These are phyloP conservation scores for Candidula unifasciata DNA, from an alignment of 2,888 invertebrate genomes.

Conservation along the genomic window DNA sequence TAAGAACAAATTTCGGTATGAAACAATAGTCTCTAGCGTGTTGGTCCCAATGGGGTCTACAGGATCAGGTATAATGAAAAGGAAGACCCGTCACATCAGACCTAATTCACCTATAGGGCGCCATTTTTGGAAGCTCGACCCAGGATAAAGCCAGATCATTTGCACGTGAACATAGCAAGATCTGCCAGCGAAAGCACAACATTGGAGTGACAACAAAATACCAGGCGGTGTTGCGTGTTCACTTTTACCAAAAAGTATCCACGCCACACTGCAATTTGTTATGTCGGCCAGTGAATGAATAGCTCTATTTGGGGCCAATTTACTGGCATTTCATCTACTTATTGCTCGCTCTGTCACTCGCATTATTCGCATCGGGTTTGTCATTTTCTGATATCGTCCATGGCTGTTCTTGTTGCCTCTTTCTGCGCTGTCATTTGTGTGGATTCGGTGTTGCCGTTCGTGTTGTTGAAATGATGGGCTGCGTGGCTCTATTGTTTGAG, in stretches of 20 bases:
- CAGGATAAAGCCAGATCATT: slow-evolving; percentile 33
- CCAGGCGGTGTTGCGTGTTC: neutral
- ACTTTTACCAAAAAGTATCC: neutral
- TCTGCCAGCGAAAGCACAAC: neutral
- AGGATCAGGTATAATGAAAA: slow-evolving; percentile 39
- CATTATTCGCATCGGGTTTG: slow-evolving; percentile 13
- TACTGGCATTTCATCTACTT: slow-evolving; percentile 22
- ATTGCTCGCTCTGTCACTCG: slow-evolving; percentile 25
- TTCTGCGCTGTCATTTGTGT: neutral
- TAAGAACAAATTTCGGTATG: neutral
- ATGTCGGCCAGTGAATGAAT: slow-evolving; percentile 18
- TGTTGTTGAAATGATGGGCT: too few species aligned
- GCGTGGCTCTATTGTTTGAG: too few species aligned
- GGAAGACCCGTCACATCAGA: slow-evolving; percentile 14
- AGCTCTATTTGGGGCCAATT: slow-evolving; percentile 31
- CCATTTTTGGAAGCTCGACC: slow-evolving; percentile 1
- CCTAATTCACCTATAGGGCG: slow-evolving; percentile 15
- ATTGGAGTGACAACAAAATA: neutral
- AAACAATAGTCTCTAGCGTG: slow-evolving; percentile 17
- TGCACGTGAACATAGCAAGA: slow-evolving; percentile 32
- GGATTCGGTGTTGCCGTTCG: neutral
- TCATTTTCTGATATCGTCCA: slow-evolving; percentile 19
- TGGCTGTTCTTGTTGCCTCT: neutral
- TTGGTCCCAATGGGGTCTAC: neutral
- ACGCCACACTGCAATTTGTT: slow-evolving; percentile 40